phyloP scores from a whole-genome alignment of 2,888 invertebrate genomes.

The Eupithecia abbreviata region DNA sequence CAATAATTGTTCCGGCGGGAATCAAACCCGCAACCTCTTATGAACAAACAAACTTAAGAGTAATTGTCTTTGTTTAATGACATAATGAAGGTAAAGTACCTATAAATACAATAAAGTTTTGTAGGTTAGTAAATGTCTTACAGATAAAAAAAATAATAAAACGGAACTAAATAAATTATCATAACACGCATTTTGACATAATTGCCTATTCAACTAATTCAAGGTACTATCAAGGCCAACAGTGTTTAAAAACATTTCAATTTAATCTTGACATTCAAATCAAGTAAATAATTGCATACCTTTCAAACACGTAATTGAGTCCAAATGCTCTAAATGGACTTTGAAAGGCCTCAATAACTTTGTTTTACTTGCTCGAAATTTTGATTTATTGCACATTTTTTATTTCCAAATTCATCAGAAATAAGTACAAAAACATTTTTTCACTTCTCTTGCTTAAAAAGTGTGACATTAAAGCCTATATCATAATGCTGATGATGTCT shows the following conservation, averaged over 20 bases:
- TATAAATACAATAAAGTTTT: too few relatives aligned
- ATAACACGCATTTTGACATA: constrained; percentile 26
- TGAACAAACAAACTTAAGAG: too few relatives aligned
- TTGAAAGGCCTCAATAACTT: constrained; percentile 18
- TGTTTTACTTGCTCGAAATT: neutral
- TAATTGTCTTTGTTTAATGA: too few relatives aligned
- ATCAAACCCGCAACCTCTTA: too few relatives aligned
- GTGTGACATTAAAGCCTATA: too few relatives aligned
- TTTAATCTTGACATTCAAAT: constrained; percentile 32
- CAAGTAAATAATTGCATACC: constrained; percentile 33
- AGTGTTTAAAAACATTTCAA: constrained; percentile 27
- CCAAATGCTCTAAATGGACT: constrained; percentile 13
- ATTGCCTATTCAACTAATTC: constrained; percentile 34
- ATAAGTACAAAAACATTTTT: neutral
- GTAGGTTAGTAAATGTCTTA: too few relatives aligned
- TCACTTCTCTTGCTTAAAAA: too few relatives aligned
- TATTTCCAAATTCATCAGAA: neutral
- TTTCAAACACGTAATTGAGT: constrained; percentile 28
- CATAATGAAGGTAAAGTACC: too few relatives aligned
- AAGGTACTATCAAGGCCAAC: constrained; percentile 31
- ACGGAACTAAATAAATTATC: neutral
- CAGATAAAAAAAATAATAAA: neutral
- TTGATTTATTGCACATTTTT: neutral
- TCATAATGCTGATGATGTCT: too few relatives aligned
- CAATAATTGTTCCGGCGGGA: too few relatives aligned